Conservation (phyloP, 92 coral and sea anemone species). For the Epizoanthus rinbou region DNA sequence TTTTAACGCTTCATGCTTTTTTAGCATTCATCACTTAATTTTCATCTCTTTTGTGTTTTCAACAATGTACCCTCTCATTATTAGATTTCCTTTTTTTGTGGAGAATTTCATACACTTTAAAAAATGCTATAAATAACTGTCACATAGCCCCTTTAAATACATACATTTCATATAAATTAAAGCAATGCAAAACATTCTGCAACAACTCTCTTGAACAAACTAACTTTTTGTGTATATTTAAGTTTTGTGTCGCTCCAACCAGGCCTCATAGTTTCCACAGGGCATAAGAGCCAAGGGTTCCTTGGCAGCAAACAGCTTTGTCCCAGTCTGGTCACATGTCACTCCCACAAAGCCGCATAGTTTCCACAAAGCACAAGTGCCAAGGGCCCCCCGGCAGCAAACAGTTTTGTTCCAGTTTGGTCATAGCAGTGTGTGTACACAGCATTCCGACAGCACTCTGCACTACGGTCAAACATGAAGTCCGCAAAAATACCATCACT, state of each 20-base stretch:
- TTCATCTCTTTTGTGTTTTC: no score
- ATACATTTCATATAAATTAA: no score
- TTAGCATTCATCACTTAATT: no score
- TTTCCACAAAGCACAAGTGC: conserved; percentile 89
- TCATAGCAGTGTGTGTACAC: conserved; percentile 97
- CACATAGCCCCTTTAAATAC: no score
- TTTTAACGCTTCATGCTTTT: no score
- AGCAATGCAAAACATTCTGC: no score
- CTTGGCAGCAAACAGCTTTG: conserved; percentile 91
- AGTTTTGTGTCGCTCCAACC: conserved; percentile 49
- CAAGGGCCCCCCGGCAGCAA: conserved; percentile 96
- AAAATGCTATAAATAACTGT: no score
- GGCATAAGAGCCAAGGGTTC: conserved; percentile 91
- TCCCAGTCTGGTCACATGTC: conserved; percentile 62
- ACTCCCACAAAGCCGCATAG: conserved; percentile 97
- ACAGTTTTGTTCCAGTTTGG: conserved; percentile 86
- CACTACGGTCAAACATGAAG: conserved; percentile 67
- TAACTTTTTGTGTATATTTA: no score
- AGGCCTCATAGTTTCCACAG: conserved; percentile 93
- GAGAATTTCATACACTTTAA: no score
- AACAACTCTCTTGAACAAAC: no score
- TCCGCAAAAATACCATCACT: conserved; percentile 62
- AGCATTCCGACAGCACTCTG: conserved; percentile 84
- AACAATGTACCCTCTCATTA: no score
- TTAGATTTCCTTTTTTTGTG: no score